These are phyloP conservation scores for Philereme transversata DNA, from an alignment of 2,888 invertebrate species.

Conservation along the genomic window DNA sequence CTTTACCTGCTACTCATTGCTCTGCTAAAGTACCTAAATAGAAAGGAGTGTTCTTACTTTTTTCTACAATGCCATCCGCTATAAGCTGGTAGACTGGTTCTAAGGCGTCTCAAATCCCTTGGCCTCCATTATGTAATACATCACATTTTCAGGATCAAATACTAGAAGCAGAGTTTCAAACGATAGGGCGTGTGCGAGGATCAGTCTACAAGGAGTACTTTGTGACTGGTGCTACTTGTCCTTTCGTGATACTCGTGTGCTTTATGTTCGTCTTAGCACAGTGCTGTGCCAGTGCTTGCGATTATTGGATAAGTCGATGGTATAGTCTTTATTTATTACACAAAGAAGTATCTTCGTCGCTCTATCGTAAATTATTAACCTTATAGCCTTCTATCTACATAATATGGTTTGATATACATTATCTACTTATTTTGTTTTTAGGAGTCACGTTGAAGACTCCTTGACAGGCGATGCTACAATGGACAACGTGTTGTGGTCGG, in stretches of 20 bases:
- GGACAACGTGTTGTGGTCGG: slow-evolving; percentile 66
- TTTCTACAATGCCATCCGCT: too few relatives aligned
- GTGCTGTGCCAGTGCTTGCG: slow-evolving; percentile 71
- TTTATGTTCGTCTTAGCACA: slow-evolving; percentile 84
- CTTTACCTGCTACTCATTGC: too few relatives aligned
- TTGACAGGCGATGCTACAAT: slow-evolving; percentile 70
- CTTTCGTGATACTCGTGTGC: slow-evolving; percentile 55
- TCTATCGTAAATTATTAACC: too few relatives aligned
- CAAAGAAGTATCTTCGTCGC: too few relatives aligned
- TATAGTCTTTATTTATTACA: slow-evolving; percentile 36
- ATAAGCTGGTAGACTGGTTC: too few relatives aligned
- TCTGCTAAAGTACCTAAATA: too few relatives aligned
- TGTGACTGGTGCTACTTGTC: slow-evolving; percentile 60
- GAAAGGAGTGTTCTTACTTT: too few relatives aligned
- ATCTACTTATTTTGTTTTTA: slow-evolving; percentile 34
- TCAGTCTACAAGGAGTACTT: slow-evolving; percentile 74
- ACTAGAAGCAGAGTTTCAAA: slow-evolving; percentile 66
- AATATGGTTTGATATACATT: too few relatives aligned
- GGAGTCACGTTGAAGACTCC: slow-evolving; percentile 72
- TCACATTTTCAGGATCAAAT: slow-evolving; percentile 62
- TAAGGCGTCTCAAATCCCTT: too few relatives aligned
- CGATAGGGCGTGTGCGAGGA: slow-evolving; percentile 64
- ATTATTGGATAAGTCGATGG: slow-evolving; percentile 78
- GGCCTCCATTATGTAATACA: too few relatives aligned
- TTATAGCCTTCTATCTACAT: too few relatives aligned